phyloP scores from a whole-genome alignment of 30 jellyfish, hydroid and myxozoan species.

The Nemopilema nomurai region DNA sequence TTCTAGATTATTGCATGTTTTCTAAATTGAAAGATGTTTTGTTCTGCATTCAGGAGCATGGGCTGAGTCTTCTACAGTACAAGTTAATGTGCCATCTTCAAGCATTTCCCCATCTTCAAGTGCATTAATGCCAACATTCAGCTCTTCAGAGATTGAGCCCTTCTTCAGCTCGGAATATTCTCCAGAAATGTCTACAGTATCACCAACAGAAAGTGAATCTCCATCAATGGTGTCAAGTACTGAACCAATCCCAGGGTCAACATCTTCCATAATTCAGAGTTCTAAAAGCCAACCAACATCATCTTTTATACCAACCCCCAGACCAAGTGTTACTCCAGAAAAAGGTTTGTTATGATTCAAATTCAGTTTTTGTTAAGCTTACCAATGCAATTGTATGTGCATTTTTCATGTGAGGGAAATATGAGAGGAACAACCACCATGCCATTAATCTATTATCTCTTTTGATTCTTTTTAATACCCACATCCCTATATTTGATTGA shows the following conservation, averaged over 20 bases:
- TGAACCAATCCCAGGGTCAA: background rate
- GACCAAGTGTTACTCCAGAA: slow-evolving; percentile 24
- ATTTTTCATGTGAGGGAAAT: no score
- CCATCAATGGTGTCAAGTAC: background rate
- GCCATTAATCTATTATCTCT: no score
- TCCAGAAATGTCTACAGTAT: background rate
- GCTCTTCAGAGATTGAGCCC: background rate
- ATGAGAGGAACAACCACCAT: no score
- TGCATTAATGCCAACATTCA: background rate
- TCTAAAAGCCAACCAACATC: slow-evolving; percentile 11
- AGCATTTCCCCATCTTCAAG: background rate
- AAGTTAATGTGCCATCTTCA: background rate
- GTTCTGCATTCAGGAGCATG: no score
- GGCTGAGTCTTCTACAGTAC: no score
- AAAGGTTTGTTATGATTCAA: slow-evolving; percentile 26
- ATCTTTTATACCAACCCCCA: slow-evolving; percentile 34
- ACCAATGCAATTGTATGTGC: no score
- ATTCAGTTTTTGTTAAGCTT: no score
- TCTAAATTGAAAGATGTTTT: no score
- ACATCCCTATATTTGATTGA: no score
- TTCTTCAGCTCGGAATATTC: background rate
- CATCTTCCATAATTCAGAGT: background rate
- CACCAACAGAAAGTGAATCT: no score
- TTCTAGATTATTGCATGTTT: no score
- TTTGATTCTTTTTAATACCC: no score